A percentile compares a stretch with the other conserved stretches of the same genome.
phyloP scores from a whole-genome alignment of 2,888 invertebrate genomes.

The Nemapogon koenigi region DNA sequence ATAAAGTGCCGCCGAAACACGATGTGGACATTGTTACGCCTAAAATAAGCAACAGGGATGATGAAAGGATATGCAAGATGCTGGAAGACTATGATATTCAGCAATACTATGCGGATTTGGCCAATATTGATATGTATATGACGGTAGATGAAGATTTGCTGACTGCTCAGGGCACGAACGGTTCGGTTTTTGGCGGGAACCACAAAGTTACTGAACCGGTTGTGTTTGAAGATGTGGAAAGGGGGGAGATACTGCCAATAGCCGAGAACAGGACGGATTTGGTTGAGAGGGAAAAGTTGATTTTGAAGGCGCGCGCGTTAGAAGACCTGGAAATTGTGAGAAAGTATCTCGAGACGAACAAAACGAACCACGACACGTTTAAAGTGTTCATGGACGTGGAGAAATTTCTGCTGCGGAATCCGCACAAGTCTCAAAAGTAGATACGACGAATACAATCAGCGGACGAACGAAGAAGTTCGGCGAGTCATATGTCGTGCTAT shows the following conservation, averaged over 20 bases:
- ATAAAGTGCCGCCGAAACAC: conserved; percentile 23
- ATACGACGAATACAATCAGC: too few relatives aligned
- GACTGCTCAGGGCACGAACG: conserved; percentile 30
- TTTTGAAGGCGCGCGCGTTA: conserved; percentile 21
- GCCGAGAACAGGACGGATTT: conserved; percentile 24
- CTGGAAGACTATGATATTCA: conserved; percentile 28
- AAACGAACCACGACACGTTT: conserved; percentile 22
- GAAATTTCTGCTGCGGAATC: conserved; percentile 18
- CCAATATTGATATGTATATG: conserved; percentile 26
- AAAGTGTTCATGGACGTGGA: conserved; percentile 26
- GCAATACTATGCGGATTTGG: conserved; percentile 23
- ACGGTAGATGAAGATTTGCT: conserved; percentile 31
- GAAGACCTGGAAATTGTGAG: conserved; percentile 27
- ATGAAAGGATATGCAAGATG: conserved; percentile 23
- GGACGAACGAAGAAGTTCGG: too few relatives aligned
- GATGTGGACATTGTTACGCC: conserved; percentile 15
- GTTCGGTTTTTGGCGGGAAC: conserved; percentile 31
- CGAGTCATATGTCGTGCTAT: too few relatives aligned
- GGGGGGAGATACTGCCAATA: conserved; percentile 24
- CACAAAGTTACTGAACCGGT: conserved; percentile 22
- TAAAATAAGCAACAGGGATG: conserved; percentile 24
- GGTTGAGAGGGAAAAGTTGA: conserved; percentile 20
- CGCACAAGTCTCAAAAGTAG: too few relatives aligned
- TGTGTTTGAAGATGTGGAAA: conserved; percentile 16
- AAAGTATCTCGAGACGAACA: conserved; percentile 23